Base-by-base conservation (phyloP, 1,140 invertebrate genomes). In the Oscheius sp. region DNA sequence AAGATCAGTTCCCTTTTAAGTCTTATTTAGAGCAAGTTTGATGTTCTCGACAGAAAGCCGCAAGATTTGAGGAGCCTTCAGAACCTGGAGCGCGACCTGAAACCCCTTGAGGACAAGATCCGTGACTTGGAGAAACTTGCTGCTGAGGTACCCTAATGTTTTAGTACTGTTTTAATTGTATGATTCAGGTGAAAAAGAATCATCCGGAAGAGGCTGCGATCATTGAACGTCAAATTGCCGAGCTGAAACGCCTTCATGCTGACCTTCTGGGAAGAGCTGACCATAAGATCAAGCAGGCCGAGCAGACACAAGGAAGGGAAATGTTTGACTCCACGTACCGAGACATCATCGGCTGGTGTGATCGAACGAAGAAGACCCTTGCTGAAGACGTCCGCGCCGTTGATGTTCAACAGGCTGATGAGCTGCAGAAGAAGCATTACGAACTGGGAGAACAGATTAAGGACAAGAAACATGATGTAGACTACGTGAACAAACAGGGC, bases 391-490 rank as follows among this genome's bases (percentile, higher is more conserved):
- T 73, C 2, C 74, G 83, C n/a, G 84, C 86, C 4, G 78, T 81
- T 32, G 85, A 85, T 79, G 79, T 85, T 49, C 79, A 84, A 61
- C 80, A 93, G 0, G 95, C 95, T 3, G 93, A 97, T 84, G 89
- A 90, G 67, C 87, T 97, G 29, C 87, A 93, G 1, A 96, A 98
- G 84, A 90, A 93, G 62, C 94, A 97, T 85, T 89, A 91, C 64
- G 95, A 98, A 78, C 85, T 98, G 0, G 88, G 90, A 2, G 91
- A 95, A 78, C 94, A 98, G 76, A 95, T 99, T 75, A 90, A 90
- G 81, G 91, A 92, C 91, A 95, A 83, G 79, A 89, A 92, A 80
- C 92, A 93, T 79, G 92, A 94, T 89, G 85, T 88, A 84, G 75
- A 81, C 89, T 91, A 87, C 88, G 32, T 88, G 3, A 77, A 85